These are phyloP conservation scores for Hippocampus zosterae DNA, from an alignment of 2,113 vertebrate species.

Conservation along the genomic window DNA sequence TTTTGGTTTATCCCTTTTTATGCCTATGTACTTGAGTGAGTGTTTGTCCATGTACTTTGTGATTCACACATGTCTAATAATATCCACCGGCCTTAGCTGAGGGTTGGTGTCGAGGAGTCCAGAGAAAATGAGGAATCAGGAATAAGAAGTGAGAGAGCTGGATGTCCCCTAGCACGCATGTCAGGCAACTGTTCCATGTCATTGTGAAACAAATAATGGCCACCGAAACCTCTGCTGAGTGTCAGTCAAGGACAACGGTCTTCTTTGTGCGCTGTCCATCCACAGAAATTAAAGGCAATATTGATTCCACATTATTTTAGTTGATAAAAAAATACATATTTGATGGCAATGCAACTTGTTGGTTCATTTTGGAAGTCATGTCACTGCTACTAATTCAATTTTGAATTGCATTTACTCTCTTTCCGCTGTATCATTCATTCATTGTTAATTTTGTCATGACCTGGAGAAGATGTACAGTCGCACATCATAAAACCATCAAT, in stretches of 20 bases:
- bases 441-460: background rate
- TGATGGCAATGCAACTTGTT: background rate
- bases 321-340: background rate
- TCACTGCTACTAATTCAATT: background rate
- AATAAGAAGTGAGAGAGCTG: constrained; percentile 80
- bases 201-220: constrained; percentile 75
- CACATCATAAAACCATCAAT: background rate
- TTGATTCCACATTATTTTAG: constrained; percentile 6
- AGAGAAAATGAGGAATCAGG: constrained; percentile 79
- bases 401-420: background rate
- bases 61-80: constrained; percentile 60
- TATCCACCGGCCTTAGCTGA: constrained; percentile 48
- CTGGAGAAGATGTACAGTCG: background rate
- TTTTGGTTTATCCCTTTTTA: background rate
- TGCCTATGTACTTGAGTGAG: background rate
- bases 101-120: constrained; percentile 50
- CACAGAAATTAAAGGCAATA: constrained; percentile 37
- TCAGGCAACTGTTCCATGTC: constrained; percentile 59
- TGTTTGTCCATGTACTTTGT: constrained; percentile 41
- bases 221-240: constrained; percentile 69
- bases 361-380: background rate
- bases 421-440: background rate
- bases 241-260: constrained; percentile 59
- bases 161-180: constrained; percentile 59
- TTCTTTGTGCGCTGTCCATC: constrained; percentile 40